These are phyloP conservation scores for Apis dorsata DNA, from an alignment of 1,140 invertebrate species.

Conservation along the genomic window DNA sequence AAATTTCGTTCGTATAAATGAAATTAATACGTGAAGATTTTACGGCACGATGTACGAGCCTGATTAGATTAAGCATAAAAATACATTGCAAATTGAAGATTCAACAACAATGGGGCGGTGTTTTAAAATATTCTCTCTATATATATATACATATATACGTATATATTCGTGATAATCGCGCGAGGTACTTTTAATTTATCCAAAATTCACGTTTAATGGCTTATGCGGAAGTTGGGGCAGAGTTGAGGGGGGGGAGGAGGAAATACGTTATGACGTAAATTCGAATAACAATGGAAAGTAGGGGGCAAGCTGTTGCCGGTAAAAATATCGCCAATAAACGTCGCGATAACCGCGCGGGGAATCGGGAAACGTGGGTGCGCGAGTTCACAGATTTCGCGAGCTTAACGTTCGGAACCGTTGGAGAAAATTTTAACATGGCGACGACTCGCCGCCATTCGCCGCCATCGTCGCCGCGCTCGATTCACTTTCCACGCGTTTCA, in stretches of 20 bases:
- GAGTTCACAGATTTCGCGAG: constrained; percentile 26
- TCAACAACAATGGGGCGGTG: background rate
- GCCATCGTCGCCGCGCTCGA: background rate
- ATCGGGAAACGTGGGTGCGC: constrained; percentile 43
- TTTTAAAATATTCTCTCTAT: too few relatives aligned
- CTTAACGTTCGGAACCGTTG: constrained; percentile 35
- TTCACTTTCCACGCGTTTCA: constrained; percentile 18
- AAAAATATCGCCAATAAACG: constrained; percentile 59
- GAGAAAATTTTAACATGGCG: constrained; percentile 22
- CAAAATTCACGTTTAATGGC: too few relatives aligned
- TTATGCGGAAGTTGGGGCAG: background rate
- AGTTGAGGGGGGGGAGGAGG: background rate
- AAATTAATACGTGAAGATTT: too few relatives aligned
- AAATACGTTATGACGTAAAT: constrained; percentile 7
- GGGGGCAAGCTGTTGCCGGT: constrained; percentile 49
- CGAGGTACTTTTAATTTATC: background rate
- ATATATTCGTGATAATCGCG: background rate
- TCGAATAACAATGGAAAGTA: constrained; percentile 37
- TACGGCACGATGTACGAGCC: too few relatives aligned
- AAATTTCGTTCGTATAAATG: too few relatives aligned
- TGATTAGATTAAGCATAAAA: too few relatives aligned
- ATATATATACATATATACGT: too few relatives aligned
- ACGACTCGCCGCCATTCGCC: too few relatives aligned
- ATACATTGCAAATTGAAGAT: background rate
- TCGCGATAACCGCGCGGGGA: constrained; percentile 35